Evolutionary conservation across 2,113 vertebrate species (phyloP).

Genomic region (Butorides virescens): DNA sequence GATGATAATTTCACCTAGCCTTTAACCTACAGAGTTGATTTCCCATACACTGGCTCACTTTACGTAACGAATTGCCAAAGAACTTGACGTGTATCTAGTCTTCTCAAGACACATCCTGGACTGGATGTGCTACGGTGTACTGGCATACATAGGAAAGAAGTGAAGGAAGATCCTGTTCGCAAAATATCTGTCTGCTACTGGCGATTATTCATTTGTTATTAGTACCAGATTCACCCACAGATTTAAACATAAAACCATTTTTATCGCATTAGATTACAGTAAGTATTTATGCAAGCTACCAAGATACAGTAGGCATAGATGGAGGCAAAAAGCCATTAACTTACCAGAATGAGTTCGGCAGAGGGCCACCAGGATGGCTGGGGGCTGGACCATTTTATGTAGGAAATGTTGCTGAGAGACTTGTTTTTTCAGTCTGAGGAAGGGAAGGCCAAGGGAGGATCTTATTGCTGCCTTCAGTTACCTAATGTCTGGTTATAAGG

Average conservation of each 20-base stretch:
- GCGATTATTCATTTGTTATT: not conserved
- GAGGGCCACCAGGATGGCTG: not conserved
- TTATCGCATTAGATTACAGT: not conserved
- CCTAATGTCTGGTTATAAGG: not conserved
- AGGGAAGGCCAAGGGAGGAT: not conserved
- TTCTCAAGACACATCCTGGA: not conserved
- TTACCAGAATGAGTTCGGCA: not conserved
- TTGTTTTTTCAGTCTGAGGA: not conserved
- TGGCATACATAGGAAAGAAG: not conserved
- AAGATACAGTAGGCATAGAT: not conserved
- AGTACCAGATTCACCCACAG: not conserved
- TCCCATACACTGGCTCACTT: not conserved
- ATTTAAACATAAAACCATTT: not conserved
- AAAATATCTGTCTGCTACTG: not conserved
- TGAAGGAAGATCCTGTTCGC: not conserved
- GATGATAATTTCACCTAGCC: not conserved
- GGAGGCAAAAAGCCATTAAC: not conserved
- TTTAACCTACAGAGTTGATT: not conserved
- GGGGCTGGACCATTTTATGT: not conserved
- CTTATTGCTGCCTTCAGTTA: not conserved
- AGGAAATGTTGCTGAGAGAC: not conserved
- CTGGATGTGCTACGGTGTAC: not conserved
- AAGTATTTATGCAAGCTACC: not conserved
- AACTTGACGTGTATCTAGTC: not conserved
- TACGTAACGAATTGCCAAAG: not conserved